phyloP scores from a whole-genome alignment of 2,888 invertebrate species.

The Leptinotarsa peninsularis region DNA sequence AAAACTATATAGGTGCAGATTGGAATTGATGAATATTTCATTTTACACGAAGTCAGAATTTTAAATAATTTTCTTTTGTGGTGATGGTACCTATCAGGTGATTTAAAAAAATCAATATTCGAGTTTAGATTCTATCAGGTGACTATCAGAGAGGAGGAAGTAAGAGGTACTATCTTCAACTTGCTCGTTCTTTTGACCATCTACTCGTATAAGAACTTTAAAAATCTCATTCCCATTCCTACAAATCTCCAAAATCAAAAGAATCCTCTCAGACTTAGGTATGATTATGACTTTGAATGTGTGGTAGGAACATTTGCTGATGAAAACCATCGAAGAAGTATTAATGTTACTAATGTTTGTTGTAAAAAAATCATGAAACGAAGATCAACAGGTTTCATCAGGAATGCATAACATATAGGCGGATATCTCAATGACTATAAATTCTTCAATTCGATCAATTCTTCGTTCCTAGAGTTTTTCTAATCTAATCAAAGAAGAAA shows the following conservation, averaged over 20 bases:
- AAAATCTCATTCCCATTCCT: neutral
- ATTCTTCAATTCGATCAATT: too few relatives aligned
- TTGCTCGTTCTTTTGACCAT: neutral
- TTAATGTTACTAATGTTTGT: too few relatives aligned
- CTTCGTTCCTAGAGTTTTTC: too few relatives aligned
- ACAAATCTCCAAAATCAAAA: too few relatives aligned
- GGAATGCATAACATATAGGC: neutral
- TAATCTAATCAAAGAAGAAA: too few relatives aligned
- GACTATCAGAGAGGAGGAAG: neutral
- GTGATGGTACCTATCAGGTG: constrained; percentile 19
- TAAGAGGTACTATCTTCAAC: constrained; percentile 11
- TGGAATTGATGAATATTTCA: too few relatives aligned
- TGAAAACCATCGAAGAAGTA: too few relatives aligned
- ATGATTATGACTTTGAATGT: too few relatives aligned
- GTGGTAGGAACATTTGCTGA: too few relatives aligned
- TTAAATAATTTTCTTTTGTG: neutral
- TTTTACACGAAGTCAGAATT: neutral
- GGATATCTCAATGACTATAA: neutral
- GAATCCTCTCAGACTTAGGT: too few relatives aligned
- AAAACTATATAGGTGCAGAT: too few relatives aligned
- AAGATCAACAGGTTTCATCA: neutral
- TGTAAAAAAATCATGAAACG: neutral
- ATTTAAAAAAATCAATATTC: constrained; percentile 27
- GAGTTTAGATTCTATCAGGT: constrained; percentile 3
- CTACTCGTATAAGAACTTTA: neutral